Evolutionary conservation across 2,113 vertebrate genomes (phyloP), one percentile per base, ranked within the genome.

Genomic region (Siniperca chuatsi): DNA sequence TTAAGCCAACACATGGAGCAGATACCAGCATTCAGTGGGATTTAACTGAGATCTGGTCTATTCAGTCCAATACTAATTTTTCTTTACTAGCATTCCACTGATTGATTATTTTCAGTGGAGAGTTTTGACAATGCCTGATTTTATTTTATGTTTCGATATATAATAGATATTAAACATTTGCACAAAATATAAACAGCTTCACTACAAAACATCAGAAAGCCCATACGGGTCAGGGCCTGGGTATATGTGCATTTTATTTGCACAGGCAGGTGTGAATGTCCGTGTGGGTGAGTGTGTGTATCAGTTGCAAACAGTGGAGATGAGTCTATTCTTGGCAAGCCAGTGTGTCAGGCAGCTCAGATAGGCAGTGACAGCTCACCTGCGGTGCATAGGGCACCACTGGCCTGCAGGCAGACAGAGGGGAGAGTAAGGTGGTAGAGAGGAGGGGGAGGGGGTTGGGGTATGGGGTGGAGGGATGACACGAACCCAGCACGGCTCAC

Each of bases 291-390:
- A 54, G 62, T 69, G 57, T 84, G 78, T 62, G 88, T 78, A 58
- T 85, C 78, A 52, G 78, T 78, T 87, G 74, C 87, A 92, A 70
- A 37, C 71, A 81, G 79, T 76, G 66, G 81, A 81, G 78, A 69
- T 2, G 35, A 82, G 78, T 78, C 79, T 88, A 87, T 90, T 87
- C 78, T 76, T 83, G 85, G 81, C 81, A 48, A 82, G 73, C 55
- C 78, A 62, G 73, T 84, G 78, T 88, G 71, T 92, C 84, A 84
- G 78, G 82, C 73, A 42, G 82, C 84, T 85, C 87, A 89, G 89
- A 93, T 92, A 10, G 35, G 85, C 80, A 89, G 37, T 92, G 94
- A 93, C 93, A 94, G 93, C 90, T 93, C 89, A 93, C 94, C 92
- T 90, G 91, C 20, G 62, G 92, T 78, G 84, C 86, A 94, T 83